Conservation (phyloP, 53 echinoderm and acorn worm species). For the Luidia sarsii region DNA sequence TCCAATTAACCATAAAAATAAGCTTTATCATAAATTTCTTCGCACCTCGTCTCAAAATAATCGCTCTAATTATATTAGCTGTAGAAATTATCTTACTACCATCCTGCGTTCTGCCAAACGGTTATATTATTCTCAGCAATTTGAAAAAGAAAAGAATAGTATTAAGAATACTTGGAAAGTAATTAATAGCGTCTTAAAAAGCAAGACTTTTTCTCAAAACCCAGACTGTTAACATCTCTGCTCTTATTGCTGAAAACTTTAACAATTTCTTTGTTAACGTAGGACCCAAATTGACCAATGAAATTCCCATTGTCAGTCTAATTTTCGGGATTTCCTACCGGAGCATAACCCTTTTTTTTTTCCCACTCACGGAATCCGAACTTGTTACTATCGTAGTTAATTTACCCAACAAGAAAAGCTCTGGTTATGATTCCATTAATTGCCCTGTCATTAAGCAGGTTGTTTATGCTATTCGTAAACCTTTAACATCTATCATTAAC, state of each 20-base stretch:
- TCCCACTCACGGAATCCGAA: neutral
- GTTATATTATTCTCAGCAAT: constrained; percentile 1
- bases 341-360: neutral
- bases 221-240: neutral
- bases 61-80: neutral
- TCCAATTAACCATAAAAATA: constrained; percentile 8
- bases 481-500: neutral
- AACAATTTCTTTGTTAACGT: constrained; percentile 5
- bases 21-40: constrained; percentile 4
- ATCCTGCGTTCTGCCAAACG: constrained; percentile 20
- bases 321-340: neutral
- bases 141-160: constrained; percentile 23
- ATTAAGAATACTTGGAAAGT: constrained; percentile 25
- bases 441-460: neutral
- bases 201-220: neutral
- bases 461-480: neutral
- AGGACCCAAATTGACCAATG: neutral
- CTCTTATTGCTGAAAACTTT: constrained; percentile 2
- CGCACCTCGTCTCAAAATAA: neutral
- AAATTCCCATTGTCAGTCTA: constrained; percentile 5
- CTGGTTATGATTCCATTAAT: constrained; percentile 3
- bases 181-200: constrained; percentile 7
- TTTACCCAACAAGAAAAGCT: neutral
- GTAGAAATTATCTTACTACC: neutral
- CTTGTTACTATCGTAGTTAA: neutral